These are phyloP conservation scores for Metallyticus violacea DNA, from an alignment of 2,888 invertebrate genomes.

Conservation along the genomic window DNA sequence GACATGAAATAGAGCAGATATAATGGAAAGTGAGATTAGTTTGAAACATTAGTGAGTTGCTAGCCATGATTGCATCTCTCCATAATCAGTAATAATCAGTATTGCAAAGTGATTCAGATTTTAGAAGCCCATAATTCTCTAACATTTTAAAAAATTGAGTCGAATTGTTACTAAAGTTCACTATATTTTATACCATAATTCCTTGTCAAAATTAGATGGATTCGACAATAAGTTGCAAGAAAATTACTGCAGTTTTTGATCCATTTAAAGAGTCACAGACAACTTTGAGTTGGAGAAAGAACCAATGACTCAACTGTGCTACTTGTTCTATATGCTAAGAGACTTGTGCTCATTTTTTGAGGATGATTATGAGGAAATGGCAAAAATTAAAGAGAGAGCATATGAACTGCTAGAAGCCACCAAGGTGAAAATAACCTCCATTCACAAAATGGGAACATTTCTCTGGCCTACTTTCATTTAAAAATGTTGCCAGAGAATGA, in stretches of 20 bases:
- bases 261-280: not conserved
- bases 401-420: not conserved
- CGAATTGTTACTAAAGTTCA: no score
- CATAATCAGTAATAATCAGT: not conserved
- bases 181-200: no score
- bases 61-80: not conserved
- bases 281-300: not conserved
- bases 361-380: not conserved
- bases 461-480: no score
- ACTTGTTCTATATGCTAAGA: not conserved
- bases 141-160: no score
- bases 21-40: no score
- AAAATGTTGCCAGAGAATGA: no score
- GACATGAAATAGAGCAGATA: no score
- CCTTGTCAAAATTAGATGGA: not conserved
- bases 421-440: not conserved
- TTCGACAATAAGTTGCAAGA: not conserved
- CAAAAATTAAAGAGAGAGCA: not conserved
- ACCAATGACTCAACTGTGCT: not conserved
- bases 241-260: not conserved
- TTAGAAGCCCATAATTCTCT: not conserved
- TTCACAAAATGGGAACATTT: not conserved
- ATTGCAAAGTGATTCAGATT: not conserved
- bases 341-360: not conserved
- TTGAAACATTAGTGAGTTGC: not conserved